These are phyloP conservation scores for Montipora sp. DNA, from an alignment of 64 coral and sea anemone species.

Conservation along the genomic window DNA sequence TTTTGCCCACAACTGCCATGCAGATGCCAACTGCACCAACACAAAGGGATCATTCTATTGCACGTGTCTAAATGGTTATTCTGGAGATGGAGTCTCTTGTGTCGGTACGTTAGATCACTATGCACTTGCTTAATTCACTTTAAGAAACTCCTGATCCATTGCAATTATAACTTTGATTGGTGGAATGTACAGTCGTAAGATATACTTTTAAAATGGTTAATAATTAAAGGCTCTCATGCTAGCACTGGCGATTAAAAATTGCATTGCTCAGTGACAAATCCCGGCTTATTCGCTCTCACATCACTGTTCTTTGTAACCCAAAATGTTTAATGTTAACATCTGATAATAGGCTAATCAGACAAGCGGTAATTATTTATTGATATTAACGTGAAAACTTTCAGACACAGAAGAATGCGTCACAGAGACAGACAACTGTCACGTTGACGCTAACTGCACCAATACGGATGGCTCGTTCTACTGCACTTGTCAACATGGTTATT, in stretches of 20 bases:
- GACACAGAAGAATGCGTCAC: constrained; percentile 58
- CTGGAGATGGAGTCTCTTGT: constrained; percentile 75
- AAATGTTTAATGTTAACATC: too few relatives aligned
- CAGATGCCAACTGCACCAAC: constrained; percentile 82
- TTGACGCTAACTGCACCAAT: constrained; percentile 80
- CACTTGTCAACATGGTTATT: constrained; percentile 75
- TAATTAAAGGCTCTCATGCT: background rate
- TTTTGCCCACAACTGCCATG: constrained; percentile 80
- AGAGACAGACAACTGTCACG: constrained; percentile 54
- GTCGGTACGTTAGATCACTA: constrained; percentile 13
- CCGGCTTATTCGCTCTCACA: too few relatives aligned
- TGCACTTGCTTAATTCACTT: background rate
- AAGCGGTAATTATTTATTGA: background rate
- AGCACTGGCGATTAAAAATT: background rate
- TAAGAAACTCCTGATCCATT: constrained; percentile 16
- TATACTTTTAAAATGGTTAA: background rate
- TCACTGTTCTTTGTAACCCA: too few relatives aligned
- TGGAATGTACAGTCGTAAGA: background rate
- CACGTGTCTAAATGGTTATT: constrained; percentile 72
- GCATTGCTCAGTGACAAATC: background rate
- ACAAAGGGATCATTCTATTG: constrained; percentile 80
- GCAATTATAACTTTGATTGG: background rate
- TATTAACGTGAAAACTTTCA: background rate
- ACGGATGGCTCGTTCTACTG: constrained; percentile 84
- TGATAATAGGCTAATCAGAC: background rate